Evolutionary conservation across 2,888 invertebrate genomes (phyloP), one percentile per base, ranked within the genome.

Genomic region (Peribatodes rhomboidaria): DNA sequence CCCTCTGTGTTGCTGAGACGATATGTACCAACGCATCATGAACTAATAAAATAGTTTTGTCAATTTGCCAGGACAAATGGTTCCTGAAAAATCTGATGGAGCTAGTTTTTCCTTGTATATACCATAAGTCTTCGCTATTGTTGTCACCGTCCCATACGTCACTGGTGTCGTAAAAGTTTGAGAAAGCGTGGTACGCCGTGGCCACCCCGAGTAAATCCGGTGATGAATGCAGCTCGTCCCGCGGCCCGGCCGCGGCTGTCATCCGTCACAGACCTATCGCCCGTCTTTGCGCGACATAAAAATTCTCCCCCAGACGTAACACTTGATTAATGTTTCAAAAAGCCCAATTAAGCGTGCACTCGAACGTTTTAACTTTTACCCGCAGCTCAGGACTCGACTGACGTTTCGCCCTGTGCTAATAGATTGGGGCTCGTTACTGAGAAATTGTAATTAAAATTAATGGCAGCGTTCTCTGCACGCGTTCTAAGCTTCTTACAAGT

Each of bases 271-370:
- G 73, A 76, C 74, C 80, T 82, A 83, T 84, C 85, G 80, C 82
- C 74, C 81, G 82, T 77, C 82, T 76, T 74, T 58, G 61, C 56
- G 75, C 82, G 83, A 85, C 87, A 82, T 87, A 90, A 89, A 91
- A 90, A 90, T 89, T 87, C 86, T 84, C 88, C 89, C 89, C 83
- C 82, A 78, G 80, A 82, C 83, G 83, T 81, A 81, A 79, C 84
- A 84, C 87, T 90, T 92, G 91, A 92, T 92, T 90, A 92, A 92
- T 92, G 92, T 86, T 87, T 84, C 82, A 90, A 92, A 89, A 91
- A 92, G 84, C 86, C 90, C 92, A 90, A 92, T 92, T 92, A 92
- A 90, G 87, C 82, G 77, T 79, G 81, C 83, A 82, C 80, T 80
- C 83, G 81, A 85, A 85, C 83, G 81, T 86, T 87, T 87, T 82